These are phyloP conservation scores for Pseudopleuronectes americanus DNA, from an alignment of 2,797 vertebrate genomes.

Conservation along the genomic window DNA sequence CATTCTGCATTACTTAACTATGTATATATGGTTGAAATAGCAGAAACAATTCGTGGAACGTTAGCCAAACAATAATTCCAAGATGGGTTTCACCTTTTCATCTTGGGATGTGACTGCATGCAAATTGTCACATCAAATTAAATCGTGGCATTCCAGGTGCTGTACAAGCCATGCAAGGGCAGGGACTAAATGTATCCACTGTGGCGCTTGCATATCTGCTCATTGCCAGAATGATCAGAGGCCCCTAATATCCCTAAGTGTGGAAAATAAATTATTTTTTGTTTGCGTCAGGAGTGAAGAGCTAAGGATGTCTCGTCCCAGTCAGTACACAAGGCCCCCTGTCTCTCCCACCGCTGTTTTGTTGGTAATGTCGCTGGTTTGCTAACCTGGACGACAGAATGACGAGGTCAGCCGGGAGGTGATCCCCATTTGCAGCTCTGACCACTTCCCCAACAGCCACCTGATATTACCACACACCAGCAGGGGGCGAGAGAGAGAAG, in stretches of 20 bases:
- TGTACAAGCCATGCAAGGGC: slow-evolving; percentile 82
- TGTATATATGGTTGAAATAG: slow-evolving; percentile 8
- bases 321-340: slow-evolving; percentile 37
- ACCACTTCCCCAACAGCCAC: slow-evolving; percentile 99
- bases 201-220: slow-evolving; percentile 19
- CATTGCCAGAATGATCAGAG: slow-evolving; percentile 24
- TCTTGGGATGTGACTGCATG: slow-evolving; percentile 75
- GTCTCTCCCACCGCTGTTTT: slow-evolving; percentile 67
- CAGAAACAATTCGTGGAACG: slow-evolving; percentile 8
- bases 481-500: slow-evolving; percentile 79
- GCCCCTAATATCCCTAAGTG: slow-evolving; percentile 26
- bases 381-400: slow-evolving; percentile 99
- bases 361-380: slow-evolving; percentile 70
- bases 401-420: slow-evolving; percentile 99
- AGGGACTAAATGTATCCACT: slow-evolving; percentile 29
- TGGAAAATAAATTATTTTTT: slow-evolving; percentile 28
- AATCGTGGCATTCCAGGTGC: slow-evolving; percentile 54
- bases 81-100: slow-evolving; percentile 48
- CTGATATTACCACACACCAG: slow-evolving; percentile 87
- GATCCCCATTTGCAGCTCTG: slow-evolving; percentile 98
- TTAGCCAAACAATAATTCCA: slow-evolving; percentile 29
- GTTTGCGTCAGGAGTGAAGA: slow-evolving; percentile 22
- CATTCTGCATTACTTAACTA: slow-evolving; percentile 3
- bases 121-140: slow-evolving; percentile 67
- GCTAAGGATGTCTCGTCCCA: slow-evolving; percentile 26